Evolutionary conservation across 2,888 invertebrate genomes (phyloP).

Genomic region (Subacronicta megacephala): DNA sequence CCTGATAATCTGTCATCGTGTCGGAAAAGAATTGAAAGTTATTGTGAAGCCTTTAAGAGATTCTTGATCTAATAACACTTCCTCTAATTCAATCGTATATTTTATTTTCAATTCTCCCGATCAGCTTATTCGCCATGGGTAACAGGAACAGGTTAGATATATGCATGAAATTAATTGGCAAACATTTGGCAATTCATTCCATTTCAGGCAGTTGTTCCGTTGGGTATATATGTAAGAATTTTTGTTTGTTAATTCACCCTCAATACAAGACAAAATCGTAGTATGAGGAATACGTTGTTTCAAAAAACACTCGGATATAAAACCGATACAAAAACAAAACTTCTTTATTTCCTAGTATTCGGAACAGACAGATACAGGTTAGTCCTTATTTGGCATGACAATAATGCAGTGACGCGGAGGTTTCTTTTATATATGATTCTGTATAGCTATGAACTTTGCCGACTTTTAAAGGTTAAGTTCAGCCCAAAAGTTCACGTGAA

Average conservation of each 20-base stretch:
- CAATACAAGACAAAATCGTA: too few species aligned
- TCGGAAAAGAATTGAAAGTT: slow-evolving; percentile 38
- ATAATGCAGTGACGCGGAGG: slow-evolving; percentile 17
- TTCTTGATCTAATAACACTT: slow-evolving; percentile 13
- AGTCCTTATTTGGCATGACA: slow-evolving; percentile 29
- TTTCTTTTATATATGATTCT: slow-evolving; percentile 31
- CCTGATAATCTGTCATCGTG: slow-evolving; percentile 49
- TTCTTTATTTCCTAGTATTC: slow-evolving; percentile 10
- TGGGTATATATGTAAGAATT: too few species aligned
- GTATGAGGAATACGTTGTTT: too few species aligned
- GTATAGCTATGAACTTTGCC: slow-evolving; percentile 34
- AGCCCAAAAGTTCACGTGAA: slow-evolving; percentile 51
- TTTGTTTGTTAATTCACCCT: too few species aligned
- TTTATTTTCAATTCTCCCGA: too few species aligned
- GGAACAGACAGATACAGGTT: slow-evolving; percentile 11
- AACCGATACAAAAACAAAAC: slow-evolving; percentile 4
- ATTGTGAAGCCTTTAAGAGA: slow-evolving; percentile 33
- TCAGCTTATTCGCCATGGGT: neutral
- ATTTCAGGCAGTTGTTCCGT: too few species aligned
- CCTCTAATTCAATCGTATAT: too few species aligned
- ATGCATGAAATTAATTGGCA: too few species aligned
- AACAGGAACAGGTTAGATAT: too few species aligned
- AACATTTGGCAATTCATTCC: too few species aligned
- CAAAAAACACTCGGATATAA: neutral
- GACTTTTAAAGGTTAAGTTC: slow-evolving; percentile 59